Evolutionary conservation across 1,140 invertebrate genomes (phyloP).

Genomic region (Fopius arisanus): DNA sequence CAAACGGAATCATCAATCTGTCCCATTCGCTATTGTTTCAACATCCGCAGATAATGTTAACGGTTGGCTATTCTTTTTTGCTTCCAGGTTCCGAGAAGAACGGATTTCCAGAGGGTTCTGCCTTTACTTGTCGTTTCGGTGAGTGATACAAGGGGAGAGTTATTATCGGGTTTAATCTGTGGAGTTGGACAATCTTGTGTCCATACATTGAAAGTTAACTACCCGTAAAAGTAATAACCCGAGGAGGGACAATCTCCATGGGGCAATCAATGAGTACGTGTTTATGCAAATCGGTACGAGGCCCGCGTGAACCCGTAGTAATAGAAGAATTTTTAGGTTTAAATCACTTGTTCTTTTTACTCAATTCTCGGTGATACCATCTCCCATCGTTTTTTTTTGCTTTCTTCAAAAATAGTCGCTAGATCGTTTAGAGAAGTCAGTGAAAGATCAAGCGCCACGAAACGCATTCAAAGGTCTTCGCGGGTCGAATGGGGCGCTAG

Average conservation of each 20-base stretch:
- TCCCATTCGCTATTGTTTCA: background rate
- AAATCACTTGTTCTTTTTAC: background rate
- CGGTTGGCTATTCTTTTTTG: conserved; percentile 36
- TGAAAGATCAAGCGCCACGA: too few species aligned
- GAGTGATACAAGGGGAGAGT: conserved; percentile 35
- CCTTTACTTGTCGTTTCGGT: conserved; percentile 52
- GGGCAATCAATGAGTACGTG: conserved; percentile 62
- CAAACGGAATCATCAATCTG: conserved; percentile 1
- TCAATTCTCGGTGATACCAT: too few species aligned
- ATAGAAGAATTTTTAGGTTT: background rate
- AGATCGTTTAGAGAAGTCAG: too few species aligned
- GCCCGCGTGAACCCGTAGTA: conserved; percentile 49
- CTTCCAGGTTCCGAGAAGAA: conserved; percentile 54
- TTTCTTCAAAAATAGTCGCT: too few species aligned
- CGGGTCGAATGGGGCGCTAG: too few species aligned
- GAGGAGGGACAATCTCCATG: conserved; percentile 47
- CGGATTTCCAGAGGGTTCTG: conserved; percentile 44
- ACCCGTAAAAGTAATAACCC: conserved; percentile 58
- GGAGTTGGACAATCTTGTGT: background rate
- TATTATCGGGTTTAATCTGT: background rate
- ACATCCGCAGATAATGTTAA: background rate
- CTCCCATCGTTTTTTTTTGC: too few species aligned
- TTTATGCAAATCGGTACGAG: conserved; percentile 62
- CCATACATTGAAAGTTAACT: conserved; percentile 42
- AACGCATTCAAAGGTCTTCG: too few species aligned